phyloP scores from a whole-genome alignment of 2,797 vertebrate genomes.

The Steatocranus sp. region DNA sequence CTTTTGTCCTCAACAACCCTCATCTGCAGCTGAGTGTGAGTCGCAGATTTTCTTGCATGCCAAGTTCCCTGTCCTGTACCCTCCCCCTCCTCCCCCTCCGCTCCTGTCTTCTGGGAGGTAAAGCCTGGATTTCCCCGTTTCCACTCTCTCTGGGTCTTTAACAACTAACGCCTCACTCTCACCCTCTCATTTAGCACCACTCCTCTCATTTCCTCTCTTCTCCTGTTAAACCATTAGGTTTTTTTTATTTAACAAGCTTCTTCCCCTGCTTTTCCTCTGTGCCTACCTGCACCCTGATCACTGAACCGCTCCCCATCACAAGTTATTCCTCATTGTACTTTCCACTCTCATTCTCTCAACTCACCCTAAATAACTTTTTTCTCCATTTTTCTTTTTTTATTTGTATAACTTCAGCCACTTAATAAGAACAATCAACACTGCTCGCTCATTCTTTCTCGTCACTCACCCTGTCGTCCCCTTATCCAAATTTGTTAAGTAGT shows the following conservation, averaged over 20 bases:
- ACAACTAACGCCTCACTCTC: slow-evolving; percentile 50
- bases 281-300: slow-evolving; percentile 7
- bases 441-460: neutral
- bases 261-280: slow-evolving; percentile 10
- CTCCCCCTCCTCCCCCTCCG: neutral
- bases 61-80: neutral
- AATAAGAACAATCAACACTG: neutral
- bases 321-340: neutral
- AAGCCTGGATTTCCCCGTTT: slow-evolving; percentile 74
- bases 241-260: slow-evolving; percentile 34
- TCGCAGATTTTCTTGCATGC: neutral
- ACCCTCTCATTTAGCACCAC: slow-evolving; percentile 66
- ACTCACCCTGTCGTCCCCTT: neutral
- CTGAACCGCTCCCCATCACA: neutral
- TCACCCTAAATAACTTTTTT: neutral
- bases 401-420: neutral
- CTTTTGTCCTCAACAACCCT: slow-evolving; percentile 61
- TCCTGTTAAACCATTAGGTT: slow-evolving; percentile 54
- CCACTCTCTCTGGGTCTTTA: slow-evolving; percentile 68
- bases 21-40: slow-evolving; percentile 7
- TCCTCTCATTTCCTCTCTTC: slow-evolving; percentile 66
- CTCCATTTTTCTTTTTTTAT: neutral
- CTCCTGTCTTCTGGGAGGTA: slow-evolving; percentile 66
- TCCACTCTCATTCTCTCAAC: neutral
- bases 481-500: slow-evolving; percentile 24